Evolutionary conservation across 2,113 vertebrate species (phyloP), one percentile per base, ranked within the genome.

Genomic region (Sylvietta virens): DNA sequence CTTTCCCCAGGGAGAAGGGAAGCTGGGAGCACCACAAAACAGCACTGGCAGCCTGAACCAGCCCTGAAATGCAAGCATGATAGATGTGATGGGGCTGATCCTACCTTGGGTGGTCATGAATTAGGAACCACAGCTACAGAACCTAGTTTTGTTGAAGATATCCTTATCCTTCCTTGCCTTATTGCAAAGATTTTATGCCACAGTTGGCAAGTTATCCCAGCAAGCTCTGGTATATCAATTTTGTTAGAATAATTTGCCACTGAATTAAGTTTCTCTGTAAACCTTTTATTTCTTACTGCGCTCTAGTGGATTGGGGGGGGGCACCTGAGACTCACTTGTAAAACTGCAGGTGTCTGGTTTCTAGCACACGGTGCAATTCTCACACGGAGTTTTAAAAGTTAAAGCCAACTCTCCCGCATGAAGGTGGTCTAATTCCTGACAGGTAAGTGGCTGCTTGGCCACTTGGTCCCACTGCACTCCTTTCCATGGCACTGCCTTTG

Each of bases 361-460:
- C 97, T 97, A 95, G 91, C 93, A 89, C 94, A 60, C 81, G 62
- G 84, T 54, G 91, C 92, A 97, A 97, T 94, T 97, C 96, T 97
- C 96, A 96, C 76, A 80, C 3, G 30, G 90, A 84, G 60, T 90
- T 97, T 98, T 97, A 96, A 97, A 97, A 96, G 94, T 78, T 94
- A 96, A 94, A 91, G 78, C 66, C 77, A 95, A 72, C 79, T 95
- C 94, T 97, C 92, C 72, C 11, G 37, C 90, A 58, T 66, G 93
- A 97, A 97, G 96, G 97, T 95, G 95, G 97, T 94, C 95, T 85
- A 89, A 91, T 76, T 95, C 91, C 95, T 58, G 17, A 70, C 77
- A 94, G 83, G 70, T 97, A 92, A 95, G 88, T 40, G 89, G 90
- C 92, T 95, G 86, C 94, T 96, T 96, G 95, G 96, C 79, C 86